A percentile compares a stretch with the other conserved stretches of the same genome.
phyloP scores from a whole-genome alignment of 2,113 vertebrate species.

The Gallinago paraguaiae region DNA sequence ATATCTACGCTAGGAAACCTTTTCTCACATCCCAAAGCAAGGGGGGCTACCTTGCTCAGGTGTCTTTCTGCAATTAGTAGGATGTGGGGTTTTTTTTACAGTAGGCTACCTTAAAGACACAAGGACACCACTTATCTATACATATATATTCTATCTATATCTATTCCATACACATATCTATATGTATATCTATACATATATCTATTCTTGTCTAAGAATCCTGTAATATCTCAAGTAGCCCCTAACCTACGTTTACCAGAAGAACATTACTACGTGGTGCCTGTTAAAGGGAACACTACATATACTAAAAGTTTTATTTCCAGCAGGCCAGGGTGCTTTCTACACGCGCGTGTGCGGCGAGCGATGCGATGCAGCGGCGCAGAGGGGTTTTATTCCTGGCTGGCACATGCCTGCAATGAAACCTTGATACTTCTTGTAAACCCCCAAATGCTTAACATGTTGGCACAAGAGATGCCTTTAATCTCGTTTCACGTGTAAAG shows the following conservation, averaged over 20 bases:
- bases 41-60: too few species aligned
- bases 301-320: background rate
- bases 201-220: background rate
- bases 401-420: background rate
- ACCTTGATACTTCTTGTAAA: background rate
- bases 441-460: background rate
- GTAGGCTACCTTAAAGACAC: background rate
- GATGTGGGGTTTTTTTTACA: background rate
- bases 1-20: background rate
- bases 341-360: background rate
- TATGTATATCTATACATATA: too few species aligned
- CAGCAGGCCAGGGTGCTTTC: background rate
- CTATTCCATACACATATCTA: too few species aligned
- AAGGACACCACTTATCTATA: accelerated
- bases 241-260: background rate
- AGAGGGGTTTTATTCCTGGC: accelerated
- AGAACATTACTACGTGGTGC: background rate
- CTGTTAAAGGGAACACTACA: background rate
- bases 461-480: background rate
- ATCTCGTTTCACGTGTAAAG: background rate
- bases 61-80: background rate
- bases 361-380: accelerated
- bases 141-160: too few species aligned
- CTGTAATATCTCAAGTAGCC: background rate
- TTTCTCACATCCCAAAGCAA: background rate